Percentiles rank a stretch among this genome's conserved stretches.
Evolutionary conservation across 1,140 invertebrate genomes (phyloP).

Genomic region (Sogatella furcifera): DNA sequence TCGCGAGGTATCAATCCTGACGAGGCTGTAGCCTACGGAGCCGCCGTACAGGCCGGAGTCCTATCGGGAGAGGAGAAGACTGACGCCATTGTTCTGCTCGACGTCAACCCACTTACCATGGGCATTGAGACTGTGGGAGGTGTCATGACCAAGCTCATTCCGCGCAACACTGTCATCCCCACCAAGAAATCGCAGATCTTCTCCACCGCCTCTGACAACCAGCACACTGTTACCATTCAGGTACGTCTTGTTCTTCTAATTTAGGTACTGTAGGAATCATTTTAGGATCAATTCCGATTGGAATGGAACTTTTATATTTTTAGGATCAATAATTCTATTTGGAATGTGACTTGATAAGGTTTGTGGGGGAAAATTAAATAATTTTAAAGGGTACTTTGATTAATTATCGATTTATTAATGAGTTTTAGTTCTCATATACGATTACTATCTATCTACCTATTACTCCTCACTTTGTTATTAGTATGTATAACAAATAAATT

Average conservation of each 20-base stretch:
- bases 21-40: constrained; percentile 96
- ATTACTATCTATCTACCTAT: no score
- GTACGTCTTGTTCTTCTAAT: constrained; percentile 20
- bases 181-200: constrained; percentile 99
- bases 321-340: no score
- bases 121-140: constrained; percentile 99
- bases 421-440: no score
- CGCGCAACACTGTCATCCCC: constrained; percentile 95
- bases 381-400: no score
- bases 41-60: constrained; percentile 95
- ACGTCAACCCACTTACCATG: constrained; percentile 96
- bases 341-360: no score
- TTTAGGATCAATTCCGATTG: no score
- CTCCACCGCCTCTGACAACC: constrained; percentile 97
- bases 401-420: no score
- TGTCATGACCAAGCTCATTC: constrained; percentile 98
- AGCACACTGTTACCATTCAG: constrained; percentile 97
- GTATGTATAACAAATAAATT: no score
- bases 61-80: constrained; percentile 85
- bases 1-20: constrained; percentile 97
- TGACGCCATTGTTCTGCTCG: constrained; percentile 91
- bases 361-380: no score
- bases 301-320: no score
- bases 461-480: no score
- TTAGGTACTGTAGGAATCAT: no score